phyloP scores from a whole-genome alignment of 2,113 vertebrate species.

The Oxygymnocypris stewartii region DNA sequence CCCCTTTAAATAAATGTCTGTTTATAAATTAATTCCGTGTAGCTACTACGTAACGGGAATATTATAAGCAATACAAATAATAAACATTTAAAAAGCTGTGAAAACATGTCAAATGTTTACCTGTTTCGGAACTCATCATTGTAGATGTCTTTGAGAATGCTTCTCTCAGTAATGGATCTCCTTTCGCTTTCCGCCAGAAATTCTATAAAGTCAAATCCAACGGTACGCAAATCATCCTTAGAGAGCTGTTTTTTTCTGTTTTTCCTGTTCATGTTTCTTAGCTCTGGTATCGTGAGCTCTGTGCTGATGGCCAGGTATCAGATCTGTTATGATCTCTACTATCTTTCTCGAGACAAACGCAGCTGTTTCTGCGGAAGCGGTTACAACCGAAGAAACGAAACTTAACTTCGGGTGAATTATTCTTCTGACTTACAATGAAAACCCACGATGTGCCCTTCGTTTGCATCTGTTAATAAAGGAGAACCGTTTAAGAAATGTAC shows the following conservation, averaged over 20 bases:
- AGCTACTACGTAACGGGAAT: background rate
- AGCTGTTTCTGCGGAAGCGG: background rate
- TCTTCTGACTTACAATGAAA: background rate
- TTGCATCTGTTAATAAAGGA: background rate
- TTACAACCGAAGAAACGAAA: too few relatives aligned
- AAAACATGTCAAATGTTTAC: slow-evolving; percentile 61
- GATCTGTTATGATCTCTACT: background rate
- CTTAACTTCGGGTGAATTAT: too few relatives aligned
- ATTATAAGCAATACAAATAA: background rate
- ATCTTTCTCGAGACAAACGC: background rate
- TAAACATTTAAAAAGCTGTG: background rate
- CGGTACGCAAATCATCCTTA: slow-evolving; percentile 46
- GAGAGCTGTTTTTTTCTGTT: background rate
- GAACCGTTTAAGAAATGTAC: background rate
- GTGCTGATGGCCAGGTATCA: background rate
- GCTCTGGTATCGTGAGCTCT: background rate
- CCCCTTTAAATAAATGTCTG: background rate
- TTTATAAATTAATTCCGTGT: background rate
- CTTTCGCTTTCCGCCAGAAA: slow-evolving; percentile 74
- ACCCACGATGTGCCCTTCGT: background rate
- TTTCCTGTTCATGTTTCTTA: slow-evolving; percentile 13
- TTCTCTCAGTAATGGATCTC: slow-evolving; percentile 59
- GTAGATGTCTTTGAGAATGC: slow-evolving; percentile 77
- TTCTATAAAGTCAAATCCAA: slow-evolving; percentile 78
- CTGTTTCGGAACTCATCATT: slow-evolving; percentile 79